Percentiles rank a stretch among this genome's conserved stretches.
phyloP scores from a whole-genome alignment of 2,797 vertebrate genomes.

The Chrosomus eos region DNA sequence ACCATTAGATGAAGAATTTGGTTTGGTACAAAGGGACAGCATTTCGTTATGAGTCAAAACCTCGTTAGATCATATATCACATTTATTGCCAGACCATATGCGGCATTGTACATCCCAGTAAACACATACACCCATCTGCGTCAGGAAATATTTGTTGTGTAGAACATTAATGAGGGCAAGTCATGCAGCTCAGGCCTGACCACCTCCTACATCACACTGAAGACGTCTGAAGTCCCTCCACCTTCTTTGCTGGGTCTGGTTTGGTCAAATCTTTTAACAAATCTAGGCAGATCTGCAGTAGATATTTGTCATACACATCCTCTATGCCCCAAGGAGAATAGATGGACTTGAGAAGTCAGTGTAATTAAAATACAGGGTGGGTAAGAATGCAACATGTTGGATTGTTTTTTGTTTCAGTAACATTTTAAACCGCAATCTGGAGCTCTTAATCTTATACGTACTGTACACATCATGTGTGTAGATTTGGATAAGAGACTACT shows the following conservation, averaged over 20 bases:
- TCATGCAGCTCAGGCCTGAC: not conserved
- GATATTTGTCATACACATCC: conserved; percentile 12
- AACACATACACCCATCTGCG: not conserved
- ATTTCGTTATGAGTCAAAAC: not conserved
- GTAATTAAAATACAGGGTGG: not conserved
- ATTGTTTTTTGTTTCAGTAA: conserved; percentile 8
- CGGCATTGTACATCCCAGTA: not conserved
- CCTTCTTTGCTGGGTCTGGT: not conserved
- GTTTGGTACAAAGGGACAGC: conserved; percentile 43
- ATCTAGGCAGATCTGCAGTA: not conserved
- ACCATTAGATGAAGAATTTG: conserved; percentile 64
- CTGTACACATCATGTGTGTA: not conserved
- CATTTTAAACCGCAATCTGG: conserved; percentile 10
- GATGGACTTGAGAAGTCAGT: conserved; percentile 9
- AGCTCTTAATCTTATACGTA: not conserved
- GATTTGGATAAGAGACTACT: not conserved
- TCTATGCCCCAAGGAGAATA: not conserved
- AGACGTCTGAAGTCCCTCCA: not conserved
- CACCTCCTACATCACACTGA: not conserved
- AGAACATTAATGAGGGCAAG: conserved; percentile 4
- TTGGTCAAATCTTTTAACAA: too few relatives aligned
- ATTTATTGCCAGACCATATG: conserved; percentile 2
- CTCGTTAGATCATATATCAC: not conserved
- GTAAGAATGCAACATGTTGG: conserved; percentile 15
- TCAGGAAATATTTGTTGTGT: not conserved